phyloP scores from a whole-genome alignment of 2,113 vertebrate genomes.

The Micronisus gabar region DNA sequence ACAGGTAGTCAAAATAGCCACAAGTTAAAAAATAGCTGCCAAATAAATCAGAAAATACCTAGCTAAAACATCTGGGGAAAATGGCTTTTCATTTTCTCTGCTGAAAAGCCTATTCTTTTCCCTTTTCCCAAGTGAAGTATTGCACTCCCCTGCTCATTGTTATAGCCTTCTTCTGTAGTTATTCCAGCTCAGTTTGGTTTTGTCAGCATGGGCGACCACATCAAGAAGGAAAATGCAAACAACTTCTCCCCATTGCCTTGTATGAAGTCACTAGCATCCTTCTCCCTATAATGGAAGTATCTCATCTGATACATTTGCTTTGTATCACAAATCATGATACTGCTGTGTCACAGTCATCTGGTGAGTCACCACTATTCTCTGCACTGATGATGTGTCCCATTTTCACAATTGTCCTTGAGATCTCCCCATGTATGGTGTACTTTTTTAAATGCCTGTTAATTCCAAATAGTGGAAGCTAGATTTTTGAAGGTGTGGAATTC shows the following conservation, averaged over 20 bases:
- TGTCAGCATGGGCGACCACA: background rate
- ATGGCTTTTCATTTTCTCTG: background rate
- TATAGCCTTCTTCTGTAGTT: background rate
- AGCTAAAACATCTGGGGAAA: background rate
- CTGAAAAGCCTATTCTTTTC: background rate
- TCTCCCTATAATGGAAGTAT: background rate
- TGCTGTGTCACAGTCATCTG: background rate
- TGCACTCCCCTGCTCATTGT: background rate
- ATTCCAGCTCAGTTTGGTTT: background rate
- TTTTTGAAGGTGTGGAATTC: background rate
- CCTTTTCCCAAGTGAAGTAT: background rate
- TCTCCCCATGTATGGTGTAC: rapidly evolving
- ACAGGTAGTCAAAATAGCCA: background rate
- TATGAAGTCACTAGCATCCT: background rate
- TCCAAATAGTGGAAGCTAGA: background rate
- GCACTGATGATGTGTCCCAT: background rate
- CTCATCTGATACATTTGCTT: background rate
- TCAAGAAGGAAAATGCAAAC: background rate
- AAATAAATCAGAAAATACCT: background rate
- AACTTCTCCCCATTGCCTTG: background rate
- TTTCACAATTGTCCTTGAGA: background rate
- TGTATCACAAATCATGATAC: background rate
- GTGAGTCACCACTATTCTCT: background rate
- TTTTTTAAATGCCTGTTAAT: background rate
- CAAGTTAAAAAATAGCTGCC: background rate